Base-by-base conservation (phyloP, 2,797 vertebrate genomes). In the Clarias fuscus region DNA sequence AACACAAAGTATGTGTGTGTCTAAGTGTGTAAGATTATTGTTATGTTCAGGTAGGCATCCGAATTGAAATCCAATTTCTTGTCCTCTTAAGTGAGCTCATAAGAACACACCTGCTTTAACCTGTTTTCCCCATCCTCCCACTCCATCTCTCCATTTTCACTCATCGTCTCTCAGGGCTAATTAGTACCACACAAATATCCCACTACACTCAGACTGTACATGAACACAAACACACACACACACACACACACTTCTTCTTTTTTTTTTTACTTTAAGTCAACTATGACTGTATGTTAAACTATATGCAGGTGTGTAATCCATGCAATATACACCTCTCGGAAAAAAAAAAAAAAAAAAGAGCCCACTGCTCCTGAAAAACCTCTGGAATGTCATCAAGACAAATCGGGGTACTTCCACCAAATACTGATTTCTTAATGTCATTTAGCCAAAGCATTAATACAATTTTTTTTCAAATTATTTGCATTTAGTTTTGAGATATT, bases 61-160 rank as follows among this genome's bases (percentile, higher is more conserved):
- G 90, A 90, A 91, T 86, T 88, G 83, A 92, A 86, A 93, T 92
- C 84, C 64, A 92, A 94, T 93, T 83, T 92, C 92, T 90, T 91
- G 48, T 88, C 86, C 67, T 77, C 85, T 84, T 86, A 82, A 86
- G 40, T 70, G 83, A 71, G n/a, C 77, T 86, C 56, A 62, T 70
- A 77, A 82, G 4, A n/a, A 80, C 30, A 56, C 76, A 85, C 84
- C 76, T 71, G 8, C 33, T 88, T 43, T 59, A 73, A 58, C 84
- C 87, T 18, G 58, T 67, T 75, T 81, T 67, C 80, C 43, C 40
- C 82, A 10, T 27, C 68, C 40, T n/a, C 58, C 77, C 58, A 8
- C 48, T 67, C 58, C 59, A 48, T 64, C 61, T 24, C 75, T 33
- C 53, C 33, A 11, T 27, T 15, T 58, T 37, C 48, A 27, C 76